phyloP scores from a whole-genome alignment of 2,888 invertebrate species.

The Anoplius nigerrimus region DNA sequence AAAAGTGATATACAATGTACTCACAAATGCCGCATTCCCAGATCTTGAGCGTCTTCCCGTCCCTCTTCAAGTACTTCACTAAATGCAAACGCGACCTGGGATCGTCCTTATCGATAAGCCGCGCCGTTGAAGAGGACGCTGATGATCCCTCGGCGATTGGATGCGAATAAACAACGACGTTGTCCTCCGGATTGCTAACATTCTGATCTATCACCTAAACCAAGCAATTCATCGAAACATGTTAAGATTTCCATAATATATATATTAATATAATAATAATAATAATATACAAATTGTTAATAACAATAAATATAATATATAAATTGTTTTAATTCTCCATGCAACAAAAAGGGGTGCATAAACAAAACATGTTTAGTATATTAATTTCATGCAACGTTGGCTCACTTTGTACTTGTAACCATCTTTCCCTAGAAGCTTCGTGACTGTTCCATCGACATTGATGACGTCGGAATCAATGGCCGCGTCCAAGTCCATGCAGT shows the following conservation, averaged over 20 bases:
- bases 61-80: slow-evolving; percentile 81
- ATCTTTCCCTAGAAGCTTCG: slow-evolving; percentile 61
- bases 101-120: slow-evolving; percentile 78
- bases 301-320: no score
- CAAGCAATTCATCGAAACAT: no score
- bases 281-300: no score
- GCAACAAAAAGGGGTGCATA: no score
- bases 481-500: slow-evolving; percentile 59
- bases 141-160: slow-evolving; percentile 45
- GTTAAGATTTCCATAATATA: no score
- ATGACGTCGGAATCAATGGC: slow-evolving; percentile 60
- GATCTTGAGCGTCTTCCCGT: slow-evolving; percentile 82
- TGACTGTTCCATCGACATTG: slow-evolving; percentile 52
- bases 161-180: slow-evolving; percentile 51
- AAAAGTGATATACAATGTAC: slow-evolving; percentile 62
- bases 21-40: slow-evolving; percentile 87
- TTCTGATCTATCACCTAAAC: slow-evolving; percentile 59
- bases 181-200: slow-evolving; percentile 48
- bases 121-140: slow-evolving; percentile 50
- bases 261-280: no score
- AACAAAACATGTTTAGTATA: no score
- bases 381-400: no score
- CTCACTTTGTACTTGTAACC: slow-evolving; percentile 58
- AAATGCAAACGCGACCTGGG: slow-evolving; percentile 80
- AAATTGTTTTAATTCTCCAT: no score